Percentiles rank a stretch among this genome's conserved stretches.
Evolutionary conservation across 2,113 vertebrate genomes (phyloP).

Genomic region (Colistium nudipinnis): DNA sequence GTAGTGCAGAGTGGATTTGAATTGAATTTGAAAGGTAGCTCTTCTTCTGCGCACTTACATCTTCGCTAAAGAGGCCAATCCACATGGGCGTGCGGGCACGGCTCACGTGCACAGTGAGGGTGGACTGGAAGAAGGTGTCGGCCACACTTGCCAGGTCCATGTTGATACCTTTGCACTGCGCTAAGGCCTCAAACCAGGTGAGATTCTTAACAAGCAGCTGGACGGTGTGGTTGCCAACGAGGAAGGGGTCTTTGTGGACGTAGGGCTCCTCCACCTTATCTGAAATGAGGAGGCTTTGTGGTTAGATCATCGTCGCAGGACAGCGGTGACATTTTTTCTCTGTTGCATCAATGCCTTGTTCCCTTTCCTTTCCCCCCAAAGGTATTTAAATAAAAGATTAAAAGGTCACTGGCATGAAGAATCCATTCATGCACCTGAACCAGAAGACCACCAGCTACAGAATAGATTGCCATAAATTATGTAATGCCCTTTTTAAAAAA

Average conservation of each 20-base stretch:
- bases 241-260: constrained; percentile 58
- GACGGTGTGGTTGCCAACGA: constrained; percentile 83
- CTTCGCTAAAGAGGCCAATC: constrained; percentile 92
- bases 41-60: constrained; percentile 79
- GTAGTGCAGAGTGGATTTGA: neutral
- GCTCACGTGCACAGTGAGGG: constrained; percentile 82
- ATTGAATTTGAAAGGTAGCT: neutral
- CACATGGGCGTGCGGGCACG: constrained; percentile 82
- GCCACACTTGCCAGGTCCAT: constrained; percentile 91
- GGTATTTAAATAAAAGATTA: too few relatives aligned
- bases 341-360: neutral
- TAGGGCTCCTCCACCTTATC: constrained; percentile 65
- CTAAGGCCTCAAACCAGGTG: constrained; percentile 87
- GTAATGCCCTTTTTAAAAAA: neutral
- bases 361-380: too few relatives aligned
- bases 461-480: neutral
- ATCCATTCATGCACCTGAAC: too few relatives aligned
- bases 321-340: too few relatives aligned
- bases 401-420: too few relatives aligned
- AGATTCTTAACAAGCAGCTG: constrained; percentile 84
- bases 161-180: constrained; percentile 75
- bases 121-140: constrained; percentile 86
- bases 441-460: neutral
- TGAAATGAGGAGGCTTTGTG: constrained; percentile 33
- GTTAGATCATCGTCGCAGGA: constrained; percentile 2